phyloP scores from a whole-genome alignment of 2,797 vertebrate species.

The Psittacula echo region DNA sequence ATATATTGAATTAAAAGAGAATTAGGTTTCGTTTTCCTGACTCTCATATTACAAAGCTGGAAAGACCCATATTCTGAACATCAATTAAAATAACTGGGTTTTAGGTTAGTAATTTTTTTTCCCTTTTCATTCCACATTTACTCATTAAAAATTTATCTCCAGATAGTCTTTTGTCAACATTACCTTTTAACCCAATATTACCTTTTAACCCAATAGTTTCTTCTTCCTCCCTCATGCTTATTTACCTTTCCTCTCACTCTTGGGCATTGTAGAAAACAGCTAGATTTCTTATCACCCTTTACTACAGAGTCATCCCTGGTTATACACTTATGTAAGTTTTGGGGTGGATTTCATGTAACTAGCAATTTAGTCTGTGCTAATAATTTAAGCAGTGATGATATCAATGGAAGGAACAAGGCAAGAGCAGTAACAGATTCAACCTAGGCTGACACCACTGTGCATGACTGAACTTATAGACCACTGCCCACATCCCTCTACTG shows the following conservation, averaged over 20 bases:
- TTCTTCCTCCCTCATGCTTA: background rate
- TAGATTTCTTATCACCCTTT: background rate
- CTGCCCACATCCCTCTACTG: background rate
- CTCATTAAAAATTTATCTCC: background rate
- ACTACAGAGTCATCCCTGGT: background rate
- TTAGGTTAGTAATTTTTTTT: background rate
- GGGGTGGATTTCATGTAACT: background rate
- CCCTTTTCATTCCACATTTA: background rate
- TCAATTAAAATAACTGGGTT: background rate
- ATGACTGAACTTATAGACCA: background rate
- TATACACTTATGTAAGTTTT: background rate
- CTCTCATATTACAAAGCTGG: background rate
- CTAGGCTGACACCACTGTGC: background rate
- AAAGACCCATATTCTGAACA: background rate
- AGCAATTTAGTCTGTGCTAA: background rate
- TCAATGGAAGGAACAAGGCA: background rate
- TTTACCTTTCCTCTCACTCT: accelerated
- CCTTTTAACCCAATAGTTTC: background rate
- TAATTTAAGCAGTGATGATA: background rate
- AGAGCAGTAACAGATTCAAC: background rate
- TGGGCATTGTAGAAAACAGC: background rate
- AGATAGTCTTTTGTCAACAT: background rate
- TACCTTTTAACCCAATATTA: background rate
- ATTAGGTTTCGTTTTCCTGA: background rate
- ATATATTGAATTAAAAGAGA: background rate